Conservation (phyloP, 2,888 invertebrate genomes). For the Zhuqinia jingwanae region DNA sequence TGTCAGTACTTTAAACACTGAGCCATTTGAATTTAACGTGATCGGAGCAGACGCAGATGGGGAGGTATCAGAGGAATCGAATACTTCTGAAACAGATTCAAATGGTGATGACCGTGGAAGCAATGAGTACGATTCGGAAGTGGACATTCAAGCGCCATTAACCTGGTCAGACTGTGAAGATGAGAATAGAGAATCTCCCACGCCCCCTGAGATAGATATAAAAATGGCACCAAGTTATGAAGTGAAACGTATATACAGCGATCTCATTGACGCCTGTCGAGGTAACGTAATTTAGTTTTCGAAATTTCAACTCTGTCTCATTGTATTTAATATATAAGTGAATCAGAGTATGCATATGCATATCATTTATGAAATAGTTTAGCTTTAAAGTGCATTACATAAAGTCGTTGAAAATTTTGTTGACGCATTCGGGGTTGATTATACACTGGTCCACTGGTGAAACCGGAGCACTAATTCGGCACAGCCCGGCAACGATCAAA, state of each 20-base stretch:
- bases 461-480: no score
- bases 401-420: no score
- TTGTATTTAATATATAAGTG: no score
- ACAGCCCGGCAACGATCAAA: no score
- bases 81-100: neutral
- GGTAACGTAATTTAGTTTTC: neutral
- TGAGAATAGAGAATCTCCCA: neutral
- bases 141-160: neutral
- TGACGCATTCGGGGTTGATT: no score
- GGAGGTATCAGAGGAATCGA: neutral
- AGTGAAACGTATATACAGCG: constrained; percentile 44
- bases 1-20: constrained; percentile 9
- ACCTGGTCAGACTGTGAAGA: no score
- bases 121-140: neutral
- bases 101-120: neutral
- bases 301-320: neutral
- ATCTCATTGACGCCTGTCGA: constrained; percentile 34
- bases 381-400: no score
- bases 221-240: constrained; percentile 5
- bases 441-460: no score
- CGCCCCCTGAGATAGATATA: constrained; percentile 5
- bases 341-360: neutral
- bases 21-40: neutral
- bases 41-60: neutral
- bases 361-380: neutral